These are phyloP conservation scores for Callinectes sapidus DNA, from an alignment of 2,888 invertebrate species.

Conservation along the genomic window DNA sequence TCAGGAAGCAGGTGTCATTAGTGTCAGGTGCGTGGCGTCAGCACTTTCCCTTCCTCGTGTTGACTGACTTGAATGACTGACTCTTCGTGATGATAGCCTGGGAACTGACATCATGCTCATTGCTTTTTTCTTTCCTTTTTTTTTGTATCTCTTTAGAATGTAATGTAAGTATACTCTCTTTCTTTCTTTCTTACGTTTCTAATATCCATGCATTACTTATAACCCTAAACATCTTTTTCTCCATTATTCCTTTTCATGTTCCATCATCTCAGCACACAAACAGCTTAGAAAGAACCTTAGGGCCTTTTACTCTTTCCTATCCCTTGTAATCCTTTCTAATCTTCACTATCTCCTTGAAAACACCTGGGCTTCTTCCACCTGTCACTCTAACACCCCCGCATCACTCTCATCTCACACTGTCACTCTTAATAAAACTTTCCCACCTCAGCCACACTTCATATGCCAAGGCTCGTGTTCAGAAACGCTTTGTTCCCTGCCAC, in stretches of 20 bases:
- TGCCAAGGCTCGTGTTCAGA: too few relatives aligned
- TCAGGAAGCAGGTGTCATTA: slow-evolving; percentile 17
- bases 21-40: slow-evolving; percentile 11
- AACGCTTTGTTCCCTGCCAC: too few relatives aligned
- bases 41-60: slow-evolving; percentile 2
- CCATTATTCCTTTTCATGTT: background rate
- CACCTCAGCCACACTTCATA: background rate
- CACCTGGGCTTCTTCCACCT: background rate
- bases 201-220: background rate
- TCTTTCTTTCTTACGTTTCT: background rate
- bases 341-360: background rate
- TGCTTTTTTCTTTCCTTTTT: too few relatives aligned
- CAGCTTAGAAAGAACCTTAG: background rate
- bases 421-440: background rate
- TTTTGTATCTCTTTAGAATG: too few relatives aligned
- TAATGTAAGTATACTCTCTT: too few relatives aligned
- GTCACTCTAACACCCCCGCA: background rate
- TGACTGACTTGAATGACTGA: background rate
- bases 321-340: background rate
- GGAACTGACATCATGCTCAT: background rate
- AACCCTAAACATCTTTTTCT: background rate
- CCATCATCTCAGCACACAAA: background rate
- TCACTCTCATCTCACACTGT: background rate
- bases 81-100: background rate
- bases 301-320: background rate